Evolutionary conservation across 2,113 vertebrate species (phyloP), one percentile per base, ranked within the genome.

Genomic region (Myotis yumanensis): DNA sequence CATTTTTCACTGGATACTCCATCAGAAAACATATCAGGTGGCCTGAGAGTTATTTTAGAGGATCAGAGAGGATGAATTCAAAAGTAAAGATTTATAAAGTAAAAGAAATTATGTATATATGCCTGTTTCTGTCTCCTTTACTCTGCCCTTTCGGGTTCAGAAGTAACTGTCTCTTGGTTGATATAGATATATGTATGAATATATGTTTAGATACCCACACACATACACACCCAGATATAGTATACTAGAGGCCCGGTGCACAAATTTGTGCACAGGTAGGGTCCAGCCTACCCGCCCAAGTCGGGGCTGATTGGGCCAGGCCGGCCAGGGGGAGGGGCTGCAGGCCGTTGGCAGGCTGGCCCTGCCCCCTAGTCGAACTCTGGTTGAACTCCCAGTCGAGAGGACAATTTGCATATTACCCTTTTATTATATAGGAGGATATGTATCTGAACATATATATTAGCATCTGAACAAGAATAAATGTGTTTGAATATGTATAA

Each of bases 71-170:
- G n/a, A 86, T 77, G 37, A 66, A 15, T 89, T 93, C 86, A 43
- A 69, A 86, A 93, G 48, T 40, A 73, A 95, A 62, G 54, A 73
- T 72, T 51, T 72, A 22, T 91, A 30, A 91, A 71, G 66, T 62
- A 57, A 83, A 87, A 20, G n/a, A 77, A 94, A 89, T 72, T 52
- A 37, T 18, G 32, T 82, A 37, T 52, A 3, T 20, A 17, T 59
- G 48, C 12, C 48, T 75, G 3, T 46, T 82, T 86, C 15, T 71
- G 6, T 7, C 40, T 35, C 32, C 51, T 77, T 88, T 1, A 28
- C 59, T 81, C 86, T 92, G 16, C 30, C n/a, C 3, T 82, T 73
- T 48, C 32, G 30, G 35, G 20, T 62, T 85, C 52, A 59, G 37
- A 77, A 66, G 17, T 75, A 17, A 23, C 43, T 52, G 6, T 28